Percentiles rank a stretch among this genome's conserved stretches.
These are phyloP conservation scores for Orius laevigatus DNA, from an alignment of 1,140 invertebrate species.

Conservation along the genomic window DNA sequence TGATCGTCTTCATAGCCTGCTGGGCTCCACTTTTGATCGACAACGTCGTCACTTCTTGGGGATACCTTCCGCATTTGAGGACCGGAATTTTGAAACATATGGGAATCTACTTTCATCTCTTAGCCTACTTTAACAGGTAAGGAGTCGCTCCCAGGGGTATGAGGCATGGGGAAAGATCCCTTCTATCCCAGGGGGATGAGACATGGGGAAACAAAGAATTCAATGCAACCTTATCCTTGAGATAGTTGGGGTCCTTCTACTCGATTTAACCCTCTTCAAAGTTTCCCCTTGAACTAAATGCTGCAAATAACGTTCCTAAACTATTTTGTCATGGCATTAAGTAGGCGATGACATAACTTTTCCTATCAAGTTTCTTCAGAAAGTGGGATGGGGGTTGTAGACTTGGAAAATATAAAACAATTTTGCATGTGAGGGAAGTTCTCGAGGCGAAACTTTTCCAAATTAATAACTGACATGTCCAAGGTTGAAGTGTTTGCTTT, in stretches of 20 bases:
- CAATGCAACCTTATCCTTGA: neutral
- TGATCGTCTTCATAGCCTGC: constrained; percentile 47
- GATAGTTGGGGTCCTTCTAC: neutral
- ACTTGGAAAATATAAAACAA: neutral
- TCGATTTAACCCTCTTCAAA: neutral
- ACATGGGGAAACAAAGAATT: neutral
- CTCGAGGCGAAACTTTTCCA: neutral
- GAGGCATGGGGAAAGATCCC: too few species aligned
- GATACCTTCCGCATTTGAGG: constrained; percentile 28
- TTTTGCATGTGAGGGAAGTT: neutral
- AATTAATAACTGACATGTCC: neutral
- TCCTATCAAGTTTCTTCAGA: neutral
- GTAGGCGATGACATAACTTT: neutral
- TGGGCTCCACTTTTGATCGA: constrained; percentile 49
- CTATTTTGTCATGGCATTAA: neutral
- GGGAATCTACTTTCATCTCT: constrained; percentile 40
- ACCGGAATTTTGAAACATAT: constrained; percentile 41
- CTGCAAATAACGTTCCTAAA: neutral
- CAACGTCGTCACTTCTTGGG: constrained; percentile 45
- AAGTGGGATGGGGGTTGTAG: neutral
- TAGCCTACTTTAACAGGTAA: constrained; percentile 53
- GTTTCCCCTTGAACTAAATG: neutral
- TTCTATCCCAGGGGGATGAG: too few species aligned
- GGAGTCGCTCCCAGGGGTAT: too few species aligned
- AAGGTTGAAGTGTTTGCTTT: too few species aligned